Base-by-base conservation (phyloP, 2,797 vertebrate genomes). In the Protonibea diacanthus region DNA sequence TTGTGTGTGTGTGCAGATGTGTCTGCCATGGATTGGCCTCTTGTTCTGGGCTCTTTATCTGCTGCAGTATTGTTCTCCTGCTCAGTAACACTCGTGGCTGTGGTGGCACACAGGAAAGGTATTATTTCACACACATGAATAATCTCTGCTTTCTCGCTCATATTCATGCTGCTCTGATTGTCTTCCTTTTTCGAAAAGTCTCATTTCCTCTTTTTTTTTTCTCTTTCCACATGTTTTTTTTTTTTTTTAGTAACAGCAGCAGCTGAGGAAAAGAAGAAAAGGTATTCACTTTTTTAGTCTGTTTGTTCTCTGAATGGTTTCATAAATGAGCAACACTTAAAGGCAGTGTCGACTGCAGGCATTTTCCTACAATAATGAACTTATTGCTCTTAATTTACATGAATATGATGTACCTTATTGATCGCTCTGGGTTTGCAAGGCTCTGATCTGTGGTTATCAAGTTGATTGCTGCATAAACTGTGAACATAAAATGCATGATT, bases 21-120 rank as follows among this genome's bases (percentile, higher is more conserved):
- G 14, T 47, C 76, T 20, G 33, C 9, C 21, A 63, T 91, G 73
- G 95, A 93, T 64, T 96, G 92, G 92, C 92, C 94, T 29, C 84
- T 96, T 4, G n/a, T 95, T 0, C 23, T 93, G 23, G 95, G 95
- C 44, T 94, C 89, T 2, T 42, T 92, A 38, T 92, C 94, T 0
- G 91, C 94, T 2, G 88, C 81, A 0, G 76, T 94, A 5, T 79
- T 96, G 55, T 92, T 95, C 81, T 74, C 94, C 33, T 88, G 82
- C 23, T 86, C 86, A 2, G 45, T 91, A 17, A 69, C 58, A 0
- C 48, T 93, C 0, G 10, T 95, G 57, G 81, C 48, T 5, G 42
- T 93, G 25, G 53, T 85, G 9, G 61, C 78, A 15, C 84, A 69
- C 48, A 87, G 69, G 69, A 94, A 85, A 94, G 90, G 94, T 94